These are phyloP conservation scores for Drosophila pseudoobscura DNA, from an alignment of 1,140 invertebrate genomes.

Conservation along the genomic window DNA sequence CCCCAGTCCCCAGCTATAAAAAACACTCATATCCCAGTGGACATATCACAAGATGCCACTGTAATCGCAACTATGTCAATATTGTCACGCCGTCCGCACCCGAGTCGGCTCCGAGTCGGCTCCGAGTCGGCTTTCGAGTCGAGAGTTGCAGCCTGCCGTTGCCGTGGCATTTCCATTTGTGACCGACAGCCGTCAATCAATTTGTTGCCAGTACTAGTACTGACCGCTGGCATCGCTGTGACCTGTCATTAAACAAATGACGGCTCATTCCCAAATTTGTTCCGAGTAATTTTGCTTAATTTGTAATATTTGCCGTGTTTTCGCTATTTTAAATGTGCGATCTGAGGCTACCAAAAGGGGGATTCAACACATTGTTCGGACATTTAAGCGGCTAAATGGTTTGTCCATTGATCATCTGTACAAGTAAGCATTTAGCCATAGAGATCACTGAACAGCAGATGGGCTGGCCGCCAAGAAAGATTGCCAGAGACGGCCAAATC, in stretches of 20 bases:
- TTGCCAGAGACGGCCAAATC: no score
- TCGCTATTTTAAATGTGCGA: constrained; percentile 28
- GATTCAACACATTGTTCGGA: no score
- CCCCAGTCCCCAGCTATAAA: neutral
- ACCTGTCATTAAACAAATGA: constrained; percentile 77
- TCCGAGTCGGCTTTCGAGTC: neutral
- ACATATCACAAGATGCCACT: constrained; percentile 29
- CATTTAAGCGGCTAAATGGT: no score
- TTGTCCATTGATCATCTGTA: no score
- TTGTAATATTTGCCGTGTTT: constrained; percentile 57
- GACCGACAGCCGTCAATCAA: constrained; percentile 76
- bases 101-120: constrained; percentile 19
- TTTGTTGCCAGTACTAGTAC: constrained; percentile 41
- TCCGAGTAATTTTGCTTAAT: constrained; percentile 68
- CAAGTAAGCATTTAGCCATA: no score
- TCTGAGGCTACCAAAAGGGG: neutral
- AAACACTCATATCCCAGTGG: constrained; percentile 25
- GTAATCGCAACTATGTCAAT: constrained; percentile 64
- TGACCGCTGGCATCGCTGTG: constrained; percentile 8
- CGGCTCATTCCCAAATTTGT: constrained; percentile 71
- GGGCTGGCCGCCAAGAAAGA: no score
- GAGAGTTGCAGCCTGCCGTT: constrained; percentile 9
- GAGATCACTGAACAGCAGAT: no score
- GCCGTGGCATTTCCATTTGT: constrained; percentile 69
- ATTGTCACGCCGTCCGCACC: constrained; percentile 68